phyloP scores from a whole-genome alignment of 1,140 invertebrate genomes.

The Diabrotica undecimpunctata region DNA sequence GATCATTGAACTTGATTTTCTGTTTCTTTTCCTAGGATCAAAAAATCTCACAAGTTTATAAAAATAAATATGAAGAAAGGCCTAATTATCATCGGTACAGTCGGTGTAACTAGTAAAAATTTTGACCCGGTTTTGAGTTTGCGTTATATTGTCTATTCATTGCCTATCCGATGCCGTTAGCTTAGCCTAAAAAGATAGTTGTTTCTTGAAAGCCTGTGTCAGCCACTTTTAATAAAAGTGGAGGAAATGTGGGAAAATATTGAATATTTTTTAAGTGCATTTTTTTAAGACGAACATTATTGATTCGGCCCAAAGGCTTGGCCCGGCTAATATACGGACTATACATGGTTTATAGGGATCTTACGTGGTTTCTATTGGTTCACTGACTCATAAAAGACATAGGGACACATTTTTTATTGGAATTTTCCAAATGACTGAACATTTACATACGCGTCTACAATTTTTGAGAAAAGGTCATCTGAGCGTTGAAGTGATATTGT shows the following conservation, averaged over 20 bases:
- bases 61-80: conserved; percentile 48
- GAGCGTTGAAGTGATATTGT: conserved; percentile 24
- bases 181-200: conserved; percentile 37
- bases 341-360: conserved; percentile 47
- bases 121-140: conserved; percentile 46
- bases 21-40: conserved; percentile 42
- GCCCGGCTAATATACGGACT: conserved; percentile 45
- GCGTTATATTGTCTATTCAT: conserved; percentile 25
- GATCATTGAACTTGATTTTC: conserved; percentile 39
- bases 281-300: conserved; percentile 47
- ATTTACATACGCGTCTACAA: conserved; percentile 44
- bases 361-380: conserved; percentile 48
- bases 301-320: conserved; percentile 48
- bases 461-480: conserved; percentile 40
- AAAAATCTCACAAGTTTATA: conserved; percentile 45
- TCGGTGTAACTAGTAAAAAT: conserved; percentile 38
- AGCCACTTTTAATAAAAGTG: conserved; percentile 20
- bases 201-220: conserved; percentile 36
- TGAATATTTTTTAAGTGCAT: conserved; percentile 37
- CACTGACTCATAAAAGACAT: conserved; percentile 47
- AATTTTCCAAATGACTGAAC: conserved; percentile 49
- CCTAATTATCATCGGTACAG: conserved; percentile 40
- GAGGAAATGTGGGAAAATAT: conserved; percentile 33
- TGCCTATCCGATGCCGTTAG: conserved; percentile 41
- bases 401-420: conserved; percentile 46